Conservation (phyloP, 2,113 vertebrate species). For the Nothocercus julius region DNA sequence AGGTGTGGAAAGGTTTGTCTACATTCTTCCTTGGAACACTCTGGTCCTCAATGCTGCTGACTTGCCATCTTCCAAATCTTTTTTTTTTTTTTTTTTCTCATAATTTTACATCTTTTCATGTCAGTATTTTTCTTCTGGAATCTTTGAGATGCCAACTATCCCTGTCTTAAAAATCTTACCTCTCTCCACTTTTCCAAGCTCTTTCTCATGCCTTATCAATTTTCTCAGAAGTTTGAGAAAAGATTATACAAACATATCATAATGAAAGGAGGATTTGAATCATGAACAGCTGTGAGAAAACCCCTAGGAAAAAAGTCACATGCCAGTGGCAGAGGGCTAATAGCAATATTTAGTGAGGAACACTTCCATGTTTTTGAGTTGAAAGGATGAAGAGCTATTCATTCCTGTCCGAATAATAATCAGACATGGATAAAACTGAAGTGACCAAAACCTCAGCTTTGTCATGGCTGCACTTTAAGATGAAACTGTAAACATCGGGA, state of each 20-base stretch:
- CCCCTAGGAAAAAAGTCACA: neutral
- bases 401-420: neutral
- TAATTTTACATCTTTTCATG: neutral
- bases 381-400: neutral
- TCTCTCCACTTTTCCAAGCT: constrained; percentile 35
- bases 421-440: neutral
- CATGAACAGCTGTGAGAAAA: neutral
- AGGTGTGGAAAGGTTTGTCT: neutral
- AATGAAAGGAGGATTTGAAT: neutral
- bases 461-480: neutral
- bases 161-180: neutral
- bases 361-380: neutral
- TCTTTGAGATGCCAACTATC: neutral
- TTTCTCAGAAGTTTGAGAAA: neutral
- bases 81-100: too few relatives aligned
- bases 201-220: constrained; percentile 1
- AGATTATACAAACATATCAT: constrained; percentile 10
- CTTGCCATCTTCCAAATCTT: neutral
- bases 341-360: neutral
- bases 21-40: neutral
- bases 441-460: neutral
- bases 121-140: neutral
- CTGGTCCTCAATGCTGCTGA: neutral
- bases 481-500: neutral
- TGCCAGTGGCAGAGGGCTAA: neutral